phyloP scores from a whole-genome alignment of 2,797 vertebrate species.

The Chromobotia macracanthus region DNA sequence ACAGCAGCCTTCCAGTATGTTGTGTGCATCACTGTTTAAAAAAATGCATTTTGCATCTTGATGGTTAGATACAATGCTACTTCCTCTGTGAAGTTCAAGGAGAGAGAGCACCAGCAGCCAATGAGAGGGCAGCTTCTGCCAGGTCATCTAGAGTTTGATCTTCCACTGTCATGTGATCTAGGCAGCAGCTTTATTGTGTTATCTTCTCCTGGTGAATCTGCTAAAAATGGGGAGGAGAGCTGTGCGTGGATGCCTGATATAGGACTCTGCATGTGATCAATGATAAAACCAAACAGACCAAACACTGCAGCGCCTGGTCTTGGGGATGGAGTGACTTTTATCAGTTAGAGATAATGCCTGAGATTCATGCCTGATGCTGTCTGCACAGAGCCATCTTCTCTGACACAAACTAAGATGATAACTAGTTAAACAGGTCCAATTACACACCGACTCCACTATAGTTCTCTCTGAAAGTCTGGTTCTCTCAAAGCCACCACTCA shows the following conservation, averaged over 20 bases:
- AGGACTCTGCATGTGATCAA: conserved; percentile 54
- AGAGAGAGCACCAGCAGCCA: conserved; percentile 23
- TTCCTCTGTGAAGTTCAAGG: background rate
- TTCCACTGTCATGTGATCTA: conserved; percentile 30
- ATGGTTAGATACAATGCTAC: background rate
- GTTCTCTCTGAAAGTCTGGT: background rate
- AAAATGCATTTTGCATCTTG: background rate
- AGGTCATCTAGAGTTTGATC: conserved; percentile 55
- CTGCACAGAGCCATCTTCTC: conserved; percentile 36
- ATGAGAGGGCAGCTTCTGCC: conserved; percentile 28
- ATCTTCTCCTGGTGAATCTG: conserved; percentile 40
- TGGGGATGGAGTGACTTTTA: conserved; percentile 50
- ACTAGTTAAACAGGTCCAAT: conserved; percentile 43
- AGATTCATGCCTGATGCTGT: conserved; percentile 45
- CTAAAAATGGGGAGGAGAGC: conserved; percentile 17
- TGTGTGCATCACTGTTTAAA: background rate
- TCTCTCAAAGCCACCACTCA: conserved; percentile 10
- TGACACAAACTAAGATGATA: conserved; percentile 23
- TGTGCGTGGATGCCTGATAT: conserved; percentile 25
- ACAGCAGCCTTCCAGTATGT: background rate
- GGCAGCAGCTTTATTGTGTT: conserved; percentile 33
- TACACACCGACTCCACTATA: conserved; percentile 3
- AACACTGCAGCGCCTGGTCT: conserved; percentile 49
- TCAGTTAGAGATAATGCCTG: conserved; percentile 35
- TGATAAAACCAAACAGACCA: conserved; percentile 57